Base-by-base conservation (phyloP, 2,113 vertebrate genomes). In the Microcebus griseorufus region DNA sequence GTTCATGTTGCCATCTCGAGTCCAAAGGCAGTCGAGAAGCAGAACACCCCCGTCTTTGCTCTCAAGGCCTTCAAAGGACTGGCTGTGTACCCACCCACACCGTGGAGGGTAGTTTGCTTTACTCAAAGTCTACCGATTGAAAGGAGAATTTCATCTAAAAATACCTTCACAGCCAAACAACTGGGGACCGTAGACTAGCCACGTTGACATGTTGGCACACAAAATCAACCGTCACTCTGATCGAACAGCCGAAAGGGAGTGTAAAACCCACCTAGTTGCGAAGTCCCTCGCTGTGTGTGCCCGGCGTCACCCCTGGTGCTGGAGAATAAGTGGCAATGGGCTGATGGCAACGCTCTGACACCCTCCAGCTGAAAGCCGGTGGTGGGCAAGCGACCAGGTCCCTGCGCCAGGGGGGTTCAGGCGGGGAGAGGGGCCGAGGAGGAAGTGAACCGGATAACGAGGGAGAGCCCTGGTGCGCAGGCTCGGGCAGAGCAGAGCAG, bases 281-380 rank as follows among this genome's bases (percentile, higher is more conserved):
- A 25, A 11, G 20, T 23, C 34, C 81, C 73, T 73, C 23, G 6
- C 45, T 45, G 45, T 45, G 0, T 1, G 32, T 10, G n/a, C 29
- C 18, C 13, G 55, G 37, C 3, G 0, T 22, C 13, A 4, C 37
- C n/a, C n/a, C 3, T 6, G 13, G 42, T 25, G 7, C 32, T 9
- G 79, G n/a, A 82, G 86, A 79, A 64, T 29, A 42, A 7, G 42
- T 2, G 55, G 37, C 16, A 12, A 48, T 4, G 4, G 27, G 48
- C 1, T 27, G 37, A 2, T 27, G 37, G 5, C 37, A 5, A 55
- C 55, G 2, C 37, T 62, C n/a, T 0, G 34, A 37, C 32, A 5
- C 37, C 14, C 27, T 42, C 4, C 34, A 62, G 51, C 32, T 34
- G 45, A 67, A 39, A 22, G 39, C 45, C 53, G 79, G 12, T 13